Evolutionary conservation across 2,888 invertebrate genomes (phyloP).

Genomic region (Hesperia comma): DNA sequence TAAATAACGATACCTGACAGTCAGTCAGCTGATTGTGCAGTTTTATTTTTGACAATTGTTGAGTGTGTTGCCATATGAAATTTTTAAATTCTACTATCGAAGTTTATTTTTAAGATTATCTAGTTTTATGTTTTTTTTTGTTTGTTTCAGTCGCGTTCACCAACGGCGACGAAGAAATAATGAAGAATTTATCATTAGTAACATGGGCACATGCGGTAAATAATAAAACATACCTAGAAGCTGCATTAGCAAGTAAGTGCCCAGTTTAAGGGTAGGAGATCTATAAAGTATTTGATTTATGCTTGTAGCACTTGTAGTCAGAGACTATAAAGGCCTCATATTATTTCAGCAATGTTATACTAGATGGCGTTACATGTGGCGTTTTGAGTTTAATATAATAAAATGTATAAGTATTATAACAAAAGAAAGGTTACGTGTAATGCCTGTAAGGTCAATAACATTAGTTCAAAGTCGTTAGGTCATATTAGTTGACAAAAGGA

Average conservation of each 20-base stretch:
- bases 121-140: slow-evolving; percentile 26
- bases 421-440: slow-evolving; percentile 2
- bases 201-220: slow-evolving; percentile 96
- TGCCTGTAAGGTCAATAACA: slow-evolving; percentile 13
- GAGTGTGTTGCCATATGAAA: background rate
- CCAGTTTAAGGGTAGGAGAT: background rate
- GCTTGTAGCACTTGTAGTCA: too few relatives aligned
- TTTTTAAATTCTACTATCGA: background rate
- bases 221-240: slow-evolving; percentile 84
- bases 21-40: too few relatives aligned
- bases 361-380: slow-evolving; percentile 7
- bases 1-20: too few relatives aligned
- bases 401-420: background rate
- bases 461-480: slow-evolving; percentile 21
- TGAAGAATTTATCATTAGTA: slow-evolving; percentile 88
- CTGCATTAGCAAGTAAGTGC: slow-evolving; percentile 84
- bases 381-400: background rate
- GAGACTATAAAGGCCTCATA: background rate
- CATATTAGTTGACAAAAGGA: slow-evolving; percentile 12
- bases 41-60: too few relatives aligned
- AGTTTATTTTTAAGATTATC: too few relatives aligned
- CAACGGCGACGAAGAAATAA: slow-evolving; percentile 67
- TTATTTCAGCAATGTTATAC: background rate
- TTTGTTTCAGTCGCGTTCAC: slow-evolving; percentile 61
- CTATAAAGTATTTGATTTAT: background rate